Evolutionary conservation across 2,888 invertebrate species (phyloP), one percentile per base, ranked within the genome.

Genomic region (Diabrotica balteata): DNA sequence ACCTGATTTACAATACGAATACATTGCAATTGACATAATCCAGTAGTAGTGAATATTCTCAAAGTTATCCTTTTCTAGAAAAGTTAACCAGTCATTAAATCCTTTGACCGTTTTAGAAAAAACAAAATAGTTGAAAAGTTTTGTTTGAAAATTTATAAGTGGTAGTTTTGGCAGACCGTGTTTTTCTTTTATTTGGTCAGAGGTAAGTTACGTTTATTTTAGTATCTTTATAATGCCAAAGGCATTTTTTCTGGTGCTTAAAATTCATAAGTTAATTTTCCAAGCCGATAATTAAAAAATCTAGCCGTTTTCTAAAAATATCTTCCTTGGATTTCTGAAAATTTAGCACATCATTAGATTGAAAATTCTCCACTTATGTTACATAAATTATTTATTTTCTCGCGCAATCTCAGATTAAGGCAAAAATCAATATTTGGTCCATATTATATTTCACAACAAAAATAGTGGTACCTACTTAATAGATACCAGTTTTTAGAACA

Each of bases 351-450:
- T 17, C 44, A 57, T 44, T 55, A 44, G 45, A 57, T 57, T n/a
- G 43, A 45, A 8, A 45, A 45, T 57, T 57, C 32, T 32, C 32
- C 32, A 32, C 4, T 32, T 32, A 47, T 47, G 10, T 9, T 47
- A 47, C 47, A 9, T 47, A 47, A 9, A 55, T 7, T 57, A 57
- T 8, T 17, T 11, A 57, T 44, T 57, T 44, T 44, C 42, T 17
- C 55, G 55, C 55, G 55, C 55, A 55, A 55, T 55, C 55, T 55
- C 55, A 57, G 17, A 9, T 57, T 57, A 45, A 57, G 8, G 2
- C 17, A 57, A 57, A 57, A 57, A 57, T 57, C 55, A 57, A 57
- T 57, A 57, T 57, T 57, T 45, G 55, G 45, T 57, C 55, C 55
- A 57, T 45, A 57, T 57, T 57, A 57, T 45, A 57, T 57, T 57